Base-by-base conservation (phyloP, 2,888 invertebrate genomes). In the Dioctria linearis region DNA sequence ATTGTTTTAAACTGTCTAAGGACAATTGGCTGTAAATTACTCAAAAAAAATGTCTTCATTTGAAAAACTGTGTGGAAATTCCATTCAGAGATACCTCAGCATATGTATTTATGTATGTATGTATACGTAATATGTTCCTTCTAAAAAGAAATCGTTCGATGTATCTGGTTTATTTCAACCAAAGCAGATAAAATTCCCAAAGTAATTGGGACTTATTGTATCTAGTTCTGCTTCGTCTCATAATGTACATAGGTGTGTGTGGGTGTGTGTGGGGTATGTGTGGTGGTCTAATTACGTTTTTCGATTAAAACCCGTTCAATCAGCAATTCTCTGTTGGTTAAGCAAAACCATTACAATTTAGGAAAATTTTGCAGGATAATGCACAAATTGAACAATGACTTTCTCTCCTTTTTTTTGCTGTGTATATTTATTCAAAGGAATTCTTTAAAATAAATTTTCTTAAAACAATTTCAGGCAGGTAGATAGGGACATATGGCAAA, bases 201-300 rank as follows among this genome's bases (percentile, higher is more conserved):
- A 57, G 57, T 73, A 73, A 73, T 73, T 73, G 73, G 57, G 73
- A 73, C 73, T 73, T 59, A 73, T 73, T 73, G 73, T 73, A 73
- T 59, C 57, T 42, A 73, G 73, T 73, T 73, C 73, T 73, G 25
- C 73, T 57, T 59, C 59, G 5, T 59, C 42, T n/a, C 57, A 6
- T 9, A 71, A 37, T 65, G n/a, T 5, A 11, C 40, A 4, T 42
- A 46, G 5, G 46, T 25, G 25, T 25, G 25, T 25, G 25, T 25
- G 25, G 0, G 25, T 25, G 25, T 25, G 2, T 8, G 54, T 4
- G n/a, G 1, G 11, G 54, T 54, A 54, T 3, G 54, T 57, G 37
- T 25, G 5, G 13, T 13, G 73, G 42, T 73, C 73, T 73, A 73
- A 73, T 73, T 73, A 73, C 73, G 73, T 73, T 73, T 59, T 73